Percentiles rank a stretch among this genome's conserved stretches.
Evolutionary conservation across 2,888 invertebrate genomes (phyloP).

Genomic region (Stenurella melanura): DNA sequence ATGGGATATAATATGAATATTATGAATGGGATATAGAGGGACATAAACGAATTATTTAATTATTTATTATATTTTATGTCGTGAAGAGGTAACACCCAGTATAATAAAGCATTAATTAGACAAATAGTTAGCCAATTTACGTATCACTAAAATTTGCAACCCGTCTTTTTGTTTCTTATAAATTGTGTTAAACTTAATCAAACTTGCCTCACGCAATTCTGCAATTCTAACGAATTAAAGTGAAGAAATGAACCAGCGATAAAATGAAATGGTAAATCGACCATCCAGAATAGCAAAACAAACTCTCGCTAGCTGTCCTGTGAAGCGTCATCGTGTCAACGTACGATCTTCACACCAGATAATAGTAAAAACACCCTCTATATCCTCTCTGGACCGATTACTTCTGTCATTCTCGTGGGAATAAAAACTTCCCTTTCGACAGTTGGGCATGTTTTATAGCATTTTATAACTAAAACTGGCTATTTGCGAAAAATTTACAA

Average conservation of each 20-base stretch:
- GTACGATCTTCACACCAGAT: slow-evolving; percentile 7
- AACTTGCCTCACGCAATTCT: too few species aligned
- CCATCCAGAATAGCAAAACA: not conserved
- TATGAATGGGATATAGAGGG: too few species aligned
- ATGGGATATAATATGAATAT: too few species aligned
- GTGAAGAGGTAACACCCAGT: too few species aligned
- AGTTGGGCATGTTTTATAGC: slow-evolving; percentile 1
- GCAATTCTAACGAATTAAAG: too few species aligned
- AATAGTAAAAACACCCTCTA: not conserved
- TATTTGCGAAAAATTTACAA: slow-evolving; percentile 11
- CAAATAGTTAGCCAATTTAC: too few species aligned
- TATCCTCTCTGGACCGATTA: slow-evolving; percentile 15
- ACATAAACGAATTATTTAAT: too few species aligned
- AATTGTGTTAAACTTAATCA: too few species aligned
- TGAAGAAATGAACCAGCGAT: not conserved
- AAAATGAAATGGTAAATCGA: not conserved
- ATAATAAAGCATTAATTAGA: too few species aligned
- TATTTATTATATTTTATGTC: too few species aligned
- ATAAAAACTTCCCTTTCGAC: slow-evolving; percentile 1
- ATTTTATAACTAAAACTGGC: not conserved
- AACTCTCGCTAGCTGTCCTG: not conserved
- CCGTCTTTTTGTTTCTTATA: too few species aligned
- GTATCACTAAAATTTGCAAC: too few species aligned
- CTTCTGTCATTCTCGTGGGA: not conserved
- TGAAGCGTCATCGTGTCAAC: slow-evolving; percentile 8